A percentile compares a stretch with the other conserved stretches of the same genome.
phyloP scores from a whole-genome alignment of 2,113 vertebrate species.

The Pseudopipra pipra region DNA sequence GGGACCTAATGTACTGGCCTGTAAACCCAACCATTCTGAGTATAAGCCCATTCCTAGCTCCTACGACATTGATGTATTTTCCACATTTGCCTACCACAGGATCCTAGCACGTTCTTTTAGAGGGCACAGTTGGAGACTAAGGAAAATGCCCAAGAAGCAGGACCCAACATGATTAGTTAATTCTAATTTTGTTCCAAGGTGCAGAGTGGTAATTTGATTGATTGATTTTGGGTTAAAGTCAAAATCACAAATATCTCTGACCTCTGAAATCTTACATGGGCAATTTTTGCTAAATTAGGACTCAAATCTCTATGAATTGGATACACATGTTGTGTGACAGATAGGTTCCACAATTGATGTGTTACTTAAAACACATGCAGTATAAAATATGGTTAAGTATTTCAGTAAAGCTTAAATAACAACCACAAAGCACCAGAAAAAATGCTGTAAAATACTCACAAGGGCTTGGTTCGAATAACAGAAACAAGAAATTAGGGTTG shows the following conservation, averaged over 20 bases:
- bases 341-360: neutral
- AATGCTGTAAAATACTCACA: neutral
- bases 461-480: neutral
- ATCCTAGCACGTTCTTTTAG: neutral
- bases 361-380: neutral
- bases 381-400: neutral
- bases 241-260: neutral
- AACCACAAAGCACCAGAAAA: neutral
- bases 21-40: neutral
- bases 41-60: neutral
- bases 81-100: neutral
- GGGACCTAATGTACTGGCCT: neutral
- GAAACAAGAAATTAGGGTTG: neutral
- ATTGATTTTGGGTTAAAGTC: neutral
- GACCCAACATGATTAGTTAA: neutral
- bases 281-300: neutral
- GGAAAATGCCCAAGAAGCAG: neutral
- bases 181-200: neutral
- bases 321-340: neutral
- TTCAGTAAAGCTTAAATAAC: slow-evolving; percentile 1
- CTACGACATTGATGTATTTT: neutral
- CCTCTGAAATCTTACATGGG: neutral
- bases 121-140: neutral
- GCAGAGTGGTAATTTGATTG: neutral
- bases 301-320: neutral